Evolutionary conservation across 2,113 vertebrate genomes (phyloP), one percentile per base, ranked within the genome.

Genomic region (Leptocoma aspasia): DNA sequence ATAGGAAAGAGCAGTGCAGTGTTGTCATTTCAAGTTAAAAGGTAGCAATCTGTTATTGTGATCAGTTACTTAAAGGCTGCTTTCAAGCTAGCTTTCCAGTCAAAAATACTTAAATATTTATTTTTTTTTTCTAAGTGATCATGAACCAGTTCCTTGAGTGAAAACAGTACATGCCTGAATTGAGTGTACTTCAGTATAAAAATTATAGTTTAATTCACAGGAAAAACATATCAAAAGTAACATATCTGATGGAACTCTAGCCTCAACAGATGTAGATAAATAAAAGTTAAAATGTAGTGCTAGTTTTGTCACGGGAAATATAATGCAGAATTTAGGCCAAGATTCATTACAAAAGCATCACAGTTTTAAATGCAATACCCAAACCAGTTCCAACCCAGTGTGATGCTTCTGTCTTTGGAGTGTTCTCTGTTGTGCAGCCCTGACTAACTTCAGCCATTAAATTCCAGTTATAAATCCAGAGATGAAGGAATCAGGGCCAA

Each of bases 91-190:
- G 53, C 27, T 80, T 90, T 85, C n/a, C 66, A 76, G 70, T 64
- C 81, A 86, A 35, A 92, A 68, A 89, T 56, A n/a, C 66, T 71
- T 81, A 92, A 96, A 94, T 68, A 68, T 84, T 89, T 89, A 59
- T 50, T 86, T 81, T 17, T 86, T 83, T 83, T 93, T 86, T 50
- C 61, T 64, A 57, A 89, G 56, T 15, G 1, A 91, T 78, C 37
- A 52, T 30, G 44, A 91, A 71, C 56, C 49, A 72, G 37, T 87
- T 94, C 81, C 77, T 71, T 92, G 81, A 95, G n/a, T 81, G 59
- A 91, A 95, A 95, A 83, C 56, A 95, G 76, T 86, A 70, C 52
- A 30, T 26, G 27, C 37, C 86, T 89, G 52, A 78, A 86, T 83
- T 80, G 15, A 86, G 52, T 52, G 41, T 56, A 87, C 49, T 89